These are phyloP conservation scores for Stomatorhinus walkeri DNA, from an alignment of 2,797 vertebrate genomes.

Conservation along the genomic window DNA sequence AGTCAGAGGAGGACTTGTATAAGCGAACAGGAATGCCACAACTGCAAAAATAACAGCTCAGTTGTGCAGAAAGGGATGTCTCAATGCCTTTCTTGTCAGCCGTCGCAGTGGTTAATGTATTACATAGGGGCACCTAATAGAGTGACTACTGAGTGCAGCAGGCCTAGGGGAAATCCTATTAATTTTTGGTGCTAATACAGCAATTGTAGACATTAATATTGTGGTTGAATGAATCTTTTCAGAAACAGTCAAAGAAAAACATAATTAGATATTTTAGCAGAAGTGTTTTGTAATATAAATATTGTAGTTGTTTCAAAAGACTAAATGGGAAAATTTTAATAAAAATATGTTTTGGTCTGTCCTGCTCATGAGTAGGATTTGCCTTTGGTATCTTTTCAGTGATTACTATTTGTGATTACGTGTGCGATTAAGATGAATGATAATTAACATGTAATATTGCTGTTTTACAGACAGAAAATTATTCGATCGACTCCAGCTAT, in stretches of 20 bases:
- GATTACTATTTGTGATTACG: slow-evolving; percentile 28
- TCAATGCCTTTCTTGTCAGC: background rate
- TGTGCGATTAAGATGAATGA: slow-evolving; percentile 65
- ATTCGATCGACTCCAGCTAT: slow-evolving; percentile 96
- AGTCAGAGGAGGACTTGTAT: background rate
- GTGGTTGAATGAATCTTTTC: background rate
- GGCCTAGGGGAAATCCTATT: background rate
- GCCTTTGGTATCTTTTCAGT: background rate
- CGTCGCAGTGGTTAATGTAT: background rate
- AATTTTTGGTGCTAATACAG: background rate
- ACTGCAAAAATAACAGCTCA: background rate
- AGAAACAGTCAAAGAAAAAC: background rate
- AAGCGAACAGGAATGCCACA: background rate
- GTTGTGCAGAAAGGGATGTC: background rate
- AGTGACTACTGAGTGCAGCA: background rate
- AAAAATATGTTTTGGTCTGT: background rate
- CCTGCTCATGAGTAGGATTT: background rate
- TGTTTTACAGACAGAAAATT: slow-evolving; percentile 86
- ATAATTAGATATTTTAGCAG: background rate
- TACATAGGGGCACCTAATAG: background rate
- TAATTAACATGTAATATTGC: slow-evolving; percentile 64
- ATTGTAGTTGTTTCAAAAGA: background rate
- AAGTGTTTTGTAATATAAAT: background rate
- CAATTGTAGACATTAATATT: background rate
- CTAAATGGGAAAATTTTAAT: background rate